phyloP scores from a whole-genome alignment of 2,888 invertebrate genomes.

The Orthonychiurus folsomi region DNA sequence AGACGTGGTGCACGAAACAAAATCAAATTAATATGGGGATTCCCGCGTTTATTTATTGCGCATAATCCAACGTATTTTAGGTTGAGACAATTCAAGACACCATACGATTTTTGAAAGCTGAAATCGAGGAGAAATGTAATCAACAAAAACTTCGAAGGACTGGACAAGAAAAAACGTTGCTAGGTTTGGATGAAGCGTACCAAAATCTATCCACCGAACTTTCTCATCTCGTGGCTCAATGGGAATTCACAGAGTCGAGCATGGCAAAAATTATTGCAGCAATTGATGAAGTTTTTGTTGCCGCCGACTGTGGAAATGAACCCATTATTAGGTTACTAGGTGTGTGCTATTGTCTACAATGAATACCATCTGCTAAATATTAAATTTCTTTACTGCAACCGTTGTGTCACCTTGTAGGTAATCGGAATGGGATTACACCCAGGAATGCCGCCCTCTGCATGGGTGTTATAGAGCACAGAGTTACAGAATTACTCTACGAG shows the following conservation, averaged over 20 bases:
- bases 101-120: conserved; percentile 10
- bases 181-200: conserved; percentile 3
- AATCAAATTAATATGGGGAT: not conserved
- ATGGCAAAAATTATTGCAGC: conserved; percentile 11
- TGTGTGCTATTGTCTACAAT: not conserved
- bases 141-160: not conserved
- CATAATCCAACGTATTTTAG: not conserved
- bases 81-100: conserved; percentile 8
- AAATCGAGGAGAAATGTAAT: conserved; percentile 11
- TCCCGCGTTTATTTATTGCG: no score
- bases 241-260: conserved; percentile 10
- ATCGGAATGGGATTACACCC: conserved; percentile 6
- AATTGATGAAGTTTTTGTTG: conserved; percentile 12
- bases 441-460: conserved; percentile 69
- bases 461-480: conserved; percentile 68
- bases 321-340: conserved; percentile 16
- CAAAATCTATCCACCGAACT: not conserved
- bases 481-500: conserved; percentile 50
- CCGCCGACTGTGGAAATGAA: conserved; percentile 15
- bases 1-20: conserved; percentile 4
- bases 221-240: not conserved
- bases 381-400: not conserved
- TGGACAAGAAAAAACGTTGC: not conserved
- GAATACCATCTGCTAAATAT: not conserved
- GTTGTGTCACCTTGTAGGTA: not conserved